Base-by-base conservation (phyloP, 2,797 vertebrate species). In the Podarcis lilfordi region DNA sequence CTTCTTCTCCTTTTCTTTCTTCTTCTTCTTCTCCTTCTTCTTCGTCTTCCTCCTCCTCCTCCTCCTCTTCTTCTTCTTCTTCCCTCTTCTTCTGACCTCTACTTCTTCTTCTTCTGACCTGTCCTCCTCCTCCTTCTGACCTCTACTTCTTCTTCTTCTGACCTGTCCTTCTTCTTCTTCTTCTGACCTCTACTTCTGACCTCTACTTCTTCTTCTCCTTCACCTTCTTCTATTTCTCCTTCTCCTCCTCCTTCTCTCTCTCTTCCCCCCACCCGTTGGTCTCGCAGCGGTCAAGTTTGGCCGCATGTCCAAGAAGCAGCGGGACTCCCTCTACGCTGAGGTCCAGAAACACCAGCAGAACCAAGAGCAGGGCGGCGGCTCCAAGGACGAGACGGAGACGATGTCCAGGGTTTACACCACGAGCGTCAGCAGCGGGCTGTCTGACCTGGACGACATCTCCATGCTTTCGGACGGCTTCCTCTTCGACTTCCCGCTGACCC, bases 271-370 rank as follows among this genome's bases (percentile, higher is more conserved):
- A 45, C n/a, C 1, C 0, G 13, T 77, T 80, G 0, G 55, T 4
- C 61, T 37, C 80, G 21, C 95, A 99, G 98, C 98, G 2, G 98
- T 99, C 91, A 99, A 99, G 93, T 99, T 99, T 1, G 98, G 98
- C 61, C 98, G 98, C 80, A 99, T 99, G 98, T 98, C 98, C 2
- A 98, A 99, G 95, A 98, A 98, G 95, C 98, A 98, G 95, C 97
- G 98, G 0, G 98, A 98, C 97, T 98, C 98, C 92, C 97, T 99
- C 68, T 98, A 98, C 0, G 98, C 98, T 0, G 98, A 99, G 95
- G 98, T 99, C 84, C 98, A 99, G 97, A 98, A 98, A 88, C 98
- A 98, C 94, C 98, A 98, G 92, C 98, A 98, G 96, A 97, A 96
- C 83, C 98, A 98, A 95, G 98, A 98, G 92, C 96, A 97, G 64